Conservation (phyloP, 2,797 vertebrate genomes). For the Anableps anableps region DNA sequence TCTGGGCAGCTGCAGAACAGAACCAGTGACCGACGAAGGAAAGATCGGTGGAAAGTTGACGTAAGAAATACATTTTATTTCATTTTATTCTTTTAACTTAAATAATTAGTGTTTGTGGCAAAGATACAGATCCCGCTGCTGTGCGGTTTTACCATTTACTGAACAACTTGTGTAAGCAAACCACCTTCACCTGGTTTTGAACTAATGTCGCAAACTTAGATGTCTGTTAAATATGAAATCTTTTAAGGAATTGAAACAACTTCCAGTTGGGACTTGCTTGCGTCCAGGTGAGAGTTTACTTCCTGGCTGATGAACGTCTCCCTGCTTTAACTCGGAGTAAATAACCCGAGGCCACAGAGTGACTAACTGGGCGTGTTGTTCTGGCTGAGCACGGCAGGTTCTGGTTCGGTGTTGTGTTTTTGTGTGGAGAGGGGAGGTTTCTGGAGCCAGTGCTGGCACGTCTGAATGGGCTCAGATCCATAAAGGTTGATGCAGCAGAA, state of each 20-base stretch:
- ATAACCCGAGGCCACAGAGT: neutral
- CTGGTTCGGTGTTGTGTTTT: conserved; percentile 31
- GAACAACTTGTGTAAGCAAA: conserved; percentile 46
- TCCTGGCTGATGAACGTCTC: accelerated
- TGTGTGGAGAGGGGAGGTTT: conserved; percentile 61
- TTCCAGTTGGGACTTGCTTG: neutral
- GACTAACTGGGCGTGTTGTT: conserved; percentile 25
- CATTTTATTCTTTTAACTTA: neutral
- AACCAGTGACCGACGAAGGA: neutral
- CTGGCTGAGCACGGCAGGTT: neutral
- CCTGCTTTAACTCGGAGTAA: neutral
- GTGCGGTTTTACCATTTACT: neutral
- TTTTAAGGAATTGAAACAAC: neutral
- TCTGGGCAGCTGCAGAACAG: conserved; percentile 2
- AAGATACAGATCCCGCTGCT: accelerated
- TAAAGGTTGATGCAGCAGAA: conserved; percentile 66
- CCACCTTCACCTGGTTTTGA: conserved; percentile 5
- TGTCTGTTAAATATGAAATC: neutral
- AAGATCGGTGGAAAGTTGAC: conserved; percentile 17
- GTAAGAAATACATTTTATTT: conserved; percentile 42
- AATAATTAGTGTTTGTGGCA: neutral
- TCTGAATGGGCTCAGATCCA: conserved; percentile 54
- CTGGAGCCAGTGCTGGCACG: conserved; percentile 62
- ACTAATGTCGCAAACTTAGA: neutral
- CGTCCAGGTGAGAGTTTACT: neutral